phyloP scores from a whole-genome alignment of 2,113 vertebrate genomes.

The Rhizomys pruinosus region DNA sequence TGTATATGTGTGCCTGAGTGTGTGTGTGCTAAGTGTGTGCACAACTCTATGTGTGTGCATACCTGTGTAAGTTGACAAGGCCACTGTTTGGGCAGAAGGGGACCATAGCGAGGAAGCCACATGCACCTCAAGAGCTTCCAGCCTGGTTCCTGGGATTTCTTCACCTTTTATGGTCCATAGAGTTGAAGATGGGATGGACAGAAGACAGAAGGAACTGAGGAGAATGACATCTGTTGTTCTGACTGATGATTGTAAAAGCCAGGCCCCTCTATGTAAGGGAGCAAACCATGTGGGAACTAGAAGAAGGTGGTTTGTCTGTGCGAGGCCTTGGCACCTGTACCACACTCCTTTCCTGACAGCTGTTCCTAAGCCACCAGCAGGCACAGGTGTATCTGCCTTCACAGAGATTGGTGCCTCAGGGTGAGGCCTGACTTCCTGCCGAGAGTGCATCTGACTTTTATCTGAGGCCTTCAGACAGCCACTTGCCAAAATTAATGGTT shows the following conservation, averaged over 20 bases:
- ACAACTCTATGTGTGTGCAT: not conserved
- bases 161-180: not conserved
- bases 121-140: not conserved
- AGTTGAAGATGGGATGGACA: too few species aligned
- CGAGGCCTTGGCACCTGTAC: not conserved
- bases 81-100: not conserved
- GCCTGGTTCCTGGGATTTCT: not conserved
- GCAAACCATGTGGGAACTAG: not conserved
- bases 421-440: not conserved
- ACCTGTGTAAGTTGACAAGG: not conserved
- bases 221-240: not conserved
- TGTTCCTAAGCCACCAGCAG: not conserved
- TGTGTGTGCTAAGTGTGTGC: not conserved
- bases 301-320: not conserved
- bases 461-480: not conserved
- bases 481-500: slow-evolving; percentile 57
- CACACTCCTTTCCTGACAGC: not conserved
- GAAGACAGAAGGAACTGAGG: not conserved
- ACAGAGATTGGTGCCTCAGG: accelerated
- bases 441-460: not conserved
- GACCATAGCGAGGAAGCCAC: not conserved
- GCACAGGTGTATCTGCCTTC: not conserved
- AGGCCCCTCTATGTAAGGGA: not conserved
- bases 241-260: not conserved
- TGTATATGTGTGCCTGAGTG: too few species aligned